Evolutionary conservation across 1,140 invertebrate species (phyloP), one percentile per base, ranked within the genome.

Genomic region (Phthorimaea operculella): DNA sequence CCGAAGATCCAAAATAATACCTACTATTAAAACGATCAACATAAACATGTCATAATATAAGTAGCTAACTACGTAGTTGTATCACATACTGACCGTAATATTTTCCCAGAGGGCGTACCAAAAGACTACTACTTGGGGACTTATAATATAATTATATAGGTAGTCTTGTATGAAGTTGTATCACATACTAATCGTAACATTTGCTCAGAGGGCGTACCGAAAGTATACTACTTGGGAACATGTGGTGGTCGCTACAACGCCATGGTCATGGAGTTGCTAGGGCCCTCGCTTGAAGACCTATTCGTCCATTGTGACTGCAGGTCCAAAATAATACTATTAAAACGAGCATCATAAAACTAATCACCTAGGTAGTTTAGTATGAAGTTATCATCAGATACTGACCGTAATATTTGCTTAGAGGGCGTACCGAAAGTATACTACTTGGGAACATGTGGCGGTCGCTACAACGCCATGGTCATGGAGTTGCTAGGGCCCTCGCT

Each of bases 391-490:
- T n/a, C 92, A 95, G 68, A 91, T 99, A 70, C 99, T 99, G 92
- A 99, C 97, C 79, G 98, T 99, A 86, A 88, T 99, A 81, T 96
- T 98, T 94, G 95, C 99, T 85, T 90, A 94, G 98, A 99, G 87
- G 98, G 98, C 74, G 93, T 99, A 82, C 98, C 98, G 64, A 96
- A 98, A 89, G 96, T 99, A 68, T 98, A 98, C 89, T 99, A 99
- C 88, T 99, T 99, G 88, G 98, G 98, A 59, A 97, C 98, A 62
- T 99, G 98, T 88, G 96, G 96, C 88, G 97, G 96, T 72, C 99
- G 99, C 88, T 99, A 99, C 91, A 99, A 99, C 90, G 98, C 98
- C 61, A 89, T 99, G 85, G 98, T 99, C 71, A 97, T 99, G 96
- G 98, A 99, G 89, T 90, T 99, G 63, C 90, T 99, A 68, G 98